Base-by-base conservation (phyloP, 2,797 vertebrate species). In the Gymnodraco acuticeps region DNA sequence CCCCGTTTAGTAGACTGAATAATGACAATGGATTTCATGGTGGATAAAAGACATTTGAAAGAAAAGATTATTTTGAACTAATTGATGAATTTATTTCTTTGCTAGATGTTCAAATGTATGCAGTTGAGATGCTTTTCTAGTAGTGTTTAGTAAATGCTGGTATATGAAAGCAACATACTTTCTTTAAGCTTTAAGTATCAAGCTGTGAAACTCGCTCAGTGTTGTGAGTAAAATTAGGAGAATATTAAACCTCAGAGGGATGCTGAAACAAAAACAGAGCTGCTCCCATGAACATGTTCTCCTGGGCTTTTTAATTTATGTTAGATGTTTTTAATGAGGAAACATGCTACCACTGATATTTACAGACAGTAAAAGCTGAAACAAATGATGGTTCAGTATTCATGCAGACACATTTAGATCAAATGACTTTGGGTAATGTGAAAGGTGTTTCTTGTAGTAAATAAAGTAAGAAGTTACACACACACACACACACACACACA, bases 251-350 rank as follows among this genome's bases (percentile, higher is more conserved):
- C 46, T 64, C 38, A 64, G 23, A 64, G 23, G 5, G 11, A 58
- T 0, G 11, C 20, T 33, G n/a, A 54, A 65, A 73, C 45, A 58
- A 63, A 27, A 66, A 64, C 48, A 33, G 8, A 52, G 56, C 63
- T 23, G 15, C 45, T 69, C 46, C 14, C 15, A 45, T 66, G 20
- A 23, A 48, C 13, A n/a, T 23, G 11, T 31, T 64, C 66, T 52
- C 19, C 10, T 63, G 53, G 50, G 59, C 33, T 55, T 73, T 76
- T 38, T 65, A 58, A 73, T 12, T 73, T 17, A 50, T 59, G 47
- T 53, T 63, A 12, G 38, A 46, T 38, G 31, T 64, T 60, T 27
- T 56, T 19, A 50, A 54, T 47, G 11, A 14, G 41, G 19, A 23
- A 50, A 48, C 7, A 46, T 48, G 31, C 31, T 10, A 53, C 13